Evolutionary conservation across 2,797 vertebrate genomes (phyloP).

Genomic region (Falco columbarius): DNA sequence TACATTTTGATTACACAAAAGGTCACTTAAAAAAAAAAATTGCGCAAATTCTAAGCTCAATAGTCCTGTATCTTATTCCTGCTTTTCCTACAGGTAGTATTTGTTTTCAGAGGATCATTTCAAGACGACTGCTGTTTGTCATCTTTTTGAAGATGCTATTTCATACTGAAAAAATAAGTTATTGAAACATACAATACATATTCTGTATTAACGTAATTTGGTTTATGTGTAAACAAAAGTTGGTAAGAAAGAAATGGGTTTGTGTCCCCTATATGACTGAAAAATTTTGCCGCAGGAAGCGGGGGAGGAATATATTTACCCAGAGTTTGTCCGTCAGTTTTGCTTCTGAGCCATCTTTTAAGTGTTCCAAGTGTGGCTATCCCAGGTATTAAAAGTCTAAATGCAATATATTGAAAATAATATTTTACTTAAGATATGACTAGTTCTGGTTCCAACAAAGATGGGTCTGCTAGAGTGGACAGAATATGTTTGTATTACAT

Average conservation of each 20-base stretch:
- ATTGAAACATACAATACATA: conserved; percentile 14
- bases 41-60: background rate
- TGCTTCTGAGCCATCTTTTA: background rate
- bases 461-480: background rate
- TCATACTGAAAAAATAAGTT: conserved; percentile 47
- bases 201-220: conserved; percentile 8
- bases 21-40: background rate
- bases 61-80: background rate
- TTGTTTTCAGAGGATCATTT: conserved; percentile 26
- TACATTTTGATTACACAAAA: background rate
- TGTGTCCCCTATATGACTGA: background rate
- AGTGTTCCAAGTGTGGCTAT: background rate
- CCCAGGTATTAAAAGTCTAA: background rate
- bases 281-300: background rate
- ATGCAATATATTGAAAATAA: background rate
- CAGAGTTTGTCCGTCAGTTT: background rate
- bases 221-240: background rate
- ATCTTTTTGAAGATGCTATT: conserved; percentile 30
- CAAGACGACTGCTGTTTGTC: conserved; percentile 1
- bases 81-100: conserved; percentile 10
- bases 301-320: background rate
- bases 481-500: background rate
- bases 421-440: background rate
- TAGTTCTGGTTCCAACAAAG: background rate
- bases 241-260: background rate